A percentile compares a stretch with the other conserved stretches of the same genome.
These are phyloP conservation scores for Sebastes miniatus DNA, from an alignment of 2,797 vertebrate species.

Conservation along the genomic window DNA sequence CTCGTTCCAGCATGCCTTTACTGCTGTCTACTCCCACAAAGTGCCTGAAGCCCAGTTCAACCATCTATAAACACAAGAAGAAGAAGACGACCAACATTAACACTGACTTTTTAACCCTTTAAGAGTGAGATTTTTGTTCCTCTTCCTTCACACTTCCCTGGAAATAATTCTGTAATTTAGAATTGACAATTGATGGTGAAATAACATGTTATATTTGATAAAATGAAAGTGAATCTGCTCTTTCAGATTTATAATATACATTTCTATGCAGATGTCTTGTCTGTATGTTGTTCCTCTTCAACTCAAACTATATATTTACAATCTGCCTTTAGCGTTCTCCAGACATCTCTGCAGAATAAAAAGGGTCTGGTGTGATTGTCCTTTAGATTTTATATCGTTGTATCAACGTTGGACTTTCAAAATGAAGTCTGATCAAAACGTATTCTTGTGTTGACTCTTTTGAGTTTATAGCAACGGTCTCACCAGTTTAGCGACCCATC, in stretches of 20 bases:
- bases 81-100: no score
- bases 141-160: background rate
- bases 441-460: background rate
- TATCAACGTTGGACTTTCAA: background rate
- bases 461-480: background rate
- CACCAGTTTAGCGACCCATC: conserved; percentile 32
- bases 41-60: conserved; percentile 36
- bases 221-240: no score
- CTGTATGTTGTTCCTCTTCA: background rate
- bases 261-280: background rate
- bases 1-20: conserved; percentile 28
- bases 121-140: background rate
- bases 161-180: background rate
- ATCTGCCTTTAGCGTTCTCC: background rate
- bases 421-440: background rate
- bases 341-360: background rate
- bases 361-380: background rate
- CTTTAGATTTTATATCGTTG: background rate
- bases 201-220: no score
- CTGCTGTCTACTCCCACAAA: conserved; percentile 55
- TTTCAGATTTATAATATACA: no score
- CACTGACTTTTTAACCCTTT: no score
- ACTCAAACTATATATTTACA: background rate
- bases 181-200: background rate
- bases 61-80: conserved; percentile 23